Evolutionary conservation across 1,140 invertebrate species (phyloP), one percentile per base, ranked within the genome.

Genomic region (Contarinia nasturtii): DNA sequence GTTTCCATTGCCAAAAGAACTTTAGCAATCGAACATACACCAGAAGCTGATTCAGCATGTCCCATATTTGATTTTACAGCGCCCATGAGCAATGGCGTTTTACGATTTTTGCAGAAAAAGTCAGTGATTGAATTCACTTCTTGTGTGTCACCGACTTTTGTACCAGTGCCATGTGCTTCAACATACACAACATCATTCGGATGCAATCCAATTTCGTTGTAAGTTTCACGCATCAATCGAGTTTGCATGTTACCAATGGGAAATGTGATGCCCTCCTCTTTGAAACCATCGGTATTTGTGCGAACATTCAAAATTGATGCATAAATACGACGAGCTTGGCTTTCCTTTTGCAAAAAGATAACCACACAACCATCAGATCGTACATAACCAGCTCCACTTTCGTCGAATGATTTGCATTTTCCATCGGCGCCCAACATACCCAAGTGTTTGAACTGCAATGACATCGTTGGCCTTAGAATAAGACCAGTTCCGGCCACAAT

Each of bases 401-500:
- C 65, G 63, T 77, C 75, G 60, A 80, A 79, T 8, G 74, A 69
- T 56, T 78, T 82, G 21, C 45, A 47, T 10, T 10, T 20, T 10
- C 43, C 43, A 44, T 44, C 43, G 8, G 14, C 10, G 12, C 12
- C 33, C 33, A 21, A 22, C 15, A 36, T 15, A n/a, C 33, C 57
- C 50, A 75, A 68, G 64, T 65, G 60, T 38, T 73, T 64, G 60
- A 88, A 89, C 58, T 89, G 83, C 14, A 88, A 58, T 3, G 85
- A 78, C 1, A 80, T 74, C 38, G 75, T 76, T 1, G 88, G 86
- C 58, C 85, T 82, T 19, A 92, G 64, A 52, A 76, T 80, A 2
- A 92, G 59, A 60, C 81, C 84, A 8, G 72, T 65, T 18, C 83
- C 86, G 8, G 77, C 84, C 1, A 93, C 85, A 40, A 94, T 74